Evolutionary conservation across 2,888 invertebrate genomes (phyloP), one percentile per base, ranked within the genome.

Genomic region (Crocallis elinguaria): DNA sequence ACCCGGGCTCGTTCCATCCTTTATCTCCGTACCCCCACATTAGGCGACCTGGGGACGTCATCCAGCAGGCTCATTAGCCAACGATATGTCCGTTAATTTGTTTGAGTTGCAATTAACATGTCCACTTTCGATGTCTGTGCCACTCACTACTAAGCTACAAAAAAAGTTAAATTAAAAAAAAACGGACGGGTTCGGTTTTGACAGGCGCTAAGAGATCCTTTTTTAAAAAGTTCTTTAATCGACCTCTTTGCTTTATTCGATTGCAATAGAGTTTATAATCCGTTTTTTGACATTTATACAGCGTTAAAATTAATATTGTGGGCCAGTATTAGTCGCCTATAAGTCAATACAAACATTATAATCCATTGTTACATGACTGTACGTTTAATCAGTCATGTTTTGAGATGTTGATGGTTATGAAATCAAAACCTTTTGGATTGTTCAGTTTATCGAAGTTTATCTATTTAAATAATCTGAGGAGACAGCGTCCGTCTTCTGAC

Each of bases 71-170:
- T 86, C 86, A 87, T 88, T 87, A 87, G 82, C 81, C 68, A 79
- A 66, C 79, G 82, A 86, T 88, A 84, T 73, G 75, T 79, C 79
- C 77, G 81, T 86, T 87, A 84, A 85, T 85, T 86, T 87, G 84
- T 88, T 87, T 86, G 83, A 84, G 76, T 82, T 85, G 85, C 84
- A 88, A 88, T 88, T 87, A 88, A 84, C 83, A 74, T 83, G 83
- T 84, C 87, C 72, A 75, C 80, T 70, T 45, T 77, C 80, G 77
- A 84, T 70, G 80, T 36, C 35, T 46, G 52, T 32, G 52, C 68
- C 77, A 74, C 69, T 69, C 73, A 72, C 67, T 62, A 54, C 68
- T 64, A 56, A 60, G 62, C 65, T 65, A 41, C 58, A 53, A 68
- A 68, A 72, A 72, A 62, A 46, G 48, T 46, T 63, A 64, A 50